A percentile compares a stretch with the other conserved stretches of the same genome.
phyloP scores from a whole-genome alignment of 2,113 vertebrate genomes.

The Coptodon bakossiorum region DNA sequence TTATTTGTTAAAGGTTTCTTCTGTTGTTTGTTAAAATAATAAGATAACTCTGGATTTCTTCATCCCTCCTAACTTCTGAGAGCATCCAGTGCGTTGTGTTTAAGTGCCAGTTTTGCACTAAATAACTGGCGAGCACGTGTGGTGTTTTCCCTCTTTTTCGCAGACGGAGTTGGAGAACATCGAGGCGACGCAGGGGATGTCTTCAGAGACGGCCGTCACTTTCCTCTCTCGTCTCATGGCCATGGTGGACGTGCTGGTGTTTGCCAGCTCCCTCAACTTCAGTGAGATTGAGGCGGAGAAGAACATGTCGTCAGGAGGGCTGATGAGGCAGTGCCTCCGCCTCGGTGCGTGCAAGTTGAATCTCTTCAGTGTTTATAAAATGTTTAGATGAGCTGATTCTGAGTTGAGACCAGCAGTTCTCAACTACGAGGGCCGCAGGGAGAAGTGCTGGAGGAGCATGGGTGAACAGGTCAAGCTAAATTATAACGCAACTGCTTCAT shows the following conservation, averaged over 20 bases:
- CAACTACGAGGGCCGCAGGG: not conserved
- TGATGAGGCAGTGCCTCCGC: slow-evolving; percentile 96
- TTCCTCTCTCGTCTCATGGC: slow-evolving; percentile 98
- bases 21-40: not conserved
- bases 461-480: not conserved
- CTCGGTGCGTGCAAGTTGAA: slow-evolving; percentile 78
- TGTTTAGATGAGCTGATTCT: not conserved
- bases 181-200: slow-evolving; percentile 98
- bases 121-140: slow-evolving; percentile 9
- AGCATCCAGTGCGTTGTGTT: not conserved
- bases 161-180: slow-evolving; percentile 98
- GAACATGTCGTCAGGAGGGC: slow-evolving; percentile 98
- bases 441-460: not conserved
- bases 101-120: not conserved
- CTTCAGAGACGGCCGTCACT: slow-evolving; percentile 94
- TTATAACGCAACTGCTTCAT: not conserved
- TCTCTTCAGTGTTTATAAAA: not conserved
- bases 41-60: not conserved
- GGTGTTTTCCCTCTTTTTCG: not conserved
- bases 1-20: not conserved
- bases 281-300: slow-evolving; percentile 99
- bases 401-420: not conserved
- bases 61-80: not conserved
- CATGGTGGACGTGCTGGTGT: slow-evolving; percentile 97
- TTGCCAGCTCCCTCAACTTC: slow-evolving; percentile 98